Base-by-base conservation (phyloP, 1,140 invertebrate species). In the Caenorhabditis brenneri region DNA sequence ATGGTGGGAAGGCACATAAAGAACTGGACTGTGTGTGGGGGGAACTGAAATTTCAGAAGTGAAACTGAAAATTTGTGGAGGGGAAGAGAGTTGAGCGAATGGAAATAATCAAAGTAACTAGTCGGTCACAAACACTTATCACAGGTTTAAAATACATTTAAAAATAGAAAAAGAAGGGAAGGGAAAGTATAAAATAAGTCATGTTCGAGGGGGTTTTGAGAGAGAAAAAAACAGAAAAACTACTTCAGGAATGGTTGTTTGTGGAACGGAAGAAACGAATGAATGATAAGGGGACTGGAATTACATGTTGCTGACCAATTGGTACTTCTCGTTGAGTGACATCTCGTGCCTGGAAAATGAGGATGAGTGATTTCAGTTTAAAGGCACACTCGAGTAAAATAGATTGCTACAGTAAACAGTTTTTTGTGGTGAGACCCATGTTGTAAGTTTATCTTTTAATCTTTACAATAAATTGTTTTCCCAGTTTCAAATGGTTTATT, bases 301-400 rank as follows among this genome's bases (percentile, higher is more conserved):
- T 87, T 78, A 88, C 55, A 88, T 79, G 53, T 86, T 86, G 53
- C 81, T 80, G 24, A 88, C 84, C n/a, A 88, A 58, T 51, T 83
- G 87, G 65, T 88, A 80, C 33, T 88, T 88, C 49, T 88, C 84
- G 51, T 88, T 86, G 29, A 89, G 51, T 16, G 87, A 83, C 88
- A 88, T 86, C 31, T 87, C 83, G 39, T 51, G 10, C 84, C 55
- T 79, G 58, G 22, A 27, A 87, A 55, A 10, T n/a, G n/a, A n/a
- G n/a, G n/a, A n/a, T n/a, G n/a, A 16, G 27, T 10, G 10, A 10
- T 1, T 15, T 15, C n/a, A n/a, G n/a, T 55, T 1, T 1, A 24
- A n/a, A n/a, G n/a, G n/a, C 12, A 6, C 12, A 42, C 5, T 6
- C 5, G 12, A 12, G 39, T 5, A n/a, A n/a, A n/a, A n/a, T n/a